Base-by-base conservation (phyloP, 2,888 invertebrate genomes). In the Brachynemurus nebulosus region DNA sequence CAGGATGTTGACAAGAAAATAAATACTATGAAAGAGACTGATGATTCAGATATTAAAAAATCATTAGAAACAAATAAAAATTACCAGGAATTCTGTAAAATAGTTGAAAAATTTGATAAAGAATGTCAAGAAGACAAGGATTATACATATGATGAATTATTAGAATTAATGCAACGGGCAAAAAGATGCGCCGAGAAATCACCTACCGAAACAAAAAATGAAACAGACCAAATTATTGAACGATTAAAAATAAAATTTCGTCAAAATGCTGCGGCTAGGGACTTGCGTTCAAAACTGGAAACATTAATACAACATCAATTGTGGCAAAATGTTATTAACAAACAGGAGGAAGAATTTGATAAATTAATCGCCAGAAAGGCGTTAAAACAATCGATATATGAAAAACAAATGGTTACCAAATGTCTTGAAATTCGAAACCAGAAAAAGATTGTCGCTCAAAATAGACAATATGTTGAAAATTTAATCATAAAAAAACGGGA, bases 331-430 rank as follows among this genome's bases (percentile, higher is more conserved):
- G 61, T 74, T 18, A 56, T 70, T 33, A 60, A 60, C 16, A 68
- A 71, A 54, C 71, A 75, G 58, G 73, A 74, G 53, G 56, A 58
- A 8, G 65, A 66, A 48, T 59, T 70, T 19, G 71, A 76, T 49
- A 60, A 62, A 35, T 62, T 67, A 11, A 60, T 78, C 9, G 68
- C 71, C 0, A 66, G 66, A 45, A 74, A 72, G 52, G 67, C 78
- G 4, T 59, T 77, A 57, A 72, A 73, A 53, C 67, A 78, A 47
- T 75, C 78, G 1, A 65, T 70, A 36, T 78, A 74, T 57, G 80
- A 80, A 54, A 79, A 78, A 56, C 74, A 74, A 59, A 73, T 80
- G 65, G 67, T 72, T 38, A 70, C 70, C 27, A 76, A 76, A 61
- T 62, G 80, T 46, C 71, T 71, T 59, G 74, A 77, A 57, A 69